A percentile compares a stretch with the other conserved stretches of the same genome.
Conservation (phyloP, 2,888 invertebrate genomes). For the Agrypnus murinus region DNA sequence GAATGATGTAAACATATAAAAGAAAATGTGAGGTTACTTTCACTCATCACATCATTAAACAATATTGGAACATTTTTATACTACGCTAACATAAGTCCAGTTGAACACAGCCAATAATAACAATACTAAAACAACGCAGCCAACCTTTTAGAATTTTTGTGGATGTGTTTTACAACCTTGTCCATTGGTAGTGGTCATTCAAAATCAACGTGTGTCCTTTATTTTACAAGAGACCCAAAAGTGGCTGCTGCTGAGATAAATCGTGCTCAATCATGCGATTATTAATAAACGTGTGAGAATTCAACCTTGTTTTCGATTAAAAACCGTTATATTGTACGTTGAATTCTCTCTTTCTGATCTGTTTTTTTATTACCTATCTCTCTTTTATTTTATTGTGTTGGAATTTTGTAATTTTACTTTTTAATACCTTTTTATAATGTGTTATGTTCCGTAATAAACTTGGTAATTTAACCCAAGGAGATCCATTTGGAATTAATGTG, state of each 20-base stretch:
- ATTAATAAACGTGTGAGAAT: conserved; percentile 63
- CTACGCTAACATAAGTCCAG: no score
- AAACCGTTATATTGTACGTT: conserved; percentile 36
- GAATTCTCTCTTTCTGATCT: background rate
- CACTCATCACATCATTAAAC: no score
- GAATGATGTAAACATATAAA: no score
- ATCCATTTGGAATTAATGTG: no score
- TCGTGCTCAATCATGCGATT: conserved; percentile 62
- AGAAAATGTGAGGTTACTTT: no score
- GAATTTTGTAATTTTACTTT: conserved; percentile 15
- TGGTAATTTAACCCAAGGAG: no score
- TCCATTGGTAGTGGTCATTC: conserved; percentile 40
- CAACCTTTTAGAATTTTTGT: conserved; percentile 19
- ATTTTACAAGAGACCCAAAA: conserved; percentile 59
- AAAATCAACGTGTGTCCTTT: conserved; percentile 58
- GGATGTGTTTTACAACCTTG: conserved; percentile 47
- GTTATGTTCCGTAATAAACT: no score
- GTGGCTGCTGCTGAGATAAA: conserved; percentile 55
- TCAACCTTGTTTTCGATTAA: conserved; percentile 62
- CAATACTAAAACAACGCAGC: no score
- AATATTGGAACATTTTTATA: no score
- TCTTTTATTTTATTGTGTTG: conserved; percentile 6
- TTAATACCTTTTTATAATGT: background rate
- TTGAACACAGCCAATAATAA: no score
- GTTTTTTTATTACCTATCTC: background rate